Evolutionary conservation across 30 jellyfish, hydroid and myxozoan species (phyloP).

Genomic region (Catostylus mosaicus): DNA sequence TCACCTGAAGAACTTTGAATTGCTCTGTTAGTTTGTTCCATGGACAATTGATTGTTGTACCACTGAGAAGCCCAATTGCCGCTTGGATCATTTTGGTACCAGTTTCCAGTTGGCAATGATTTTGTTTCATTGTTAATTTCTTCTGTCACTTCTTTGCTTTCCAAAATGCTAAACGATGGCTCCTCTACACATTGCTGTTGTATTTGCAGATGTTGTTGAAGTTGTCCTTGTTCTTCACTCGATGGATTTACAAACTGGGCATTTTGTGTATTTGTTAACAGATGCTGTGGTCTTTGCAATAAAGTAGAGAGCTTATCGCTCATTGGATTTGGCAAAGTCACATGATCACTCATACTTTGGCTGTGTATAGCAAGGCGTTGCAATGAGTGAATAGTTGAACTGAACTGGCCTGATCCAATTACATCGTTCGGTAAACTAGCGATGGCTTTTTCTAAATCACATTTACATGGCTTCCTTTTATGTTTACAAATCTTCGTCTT

Average conservation of each 20-base stretch:
- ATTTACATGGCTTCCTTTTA: constrained; percentile 50
- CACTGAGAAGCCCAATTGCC: background rate
- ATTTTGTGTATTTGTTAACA: background rate
- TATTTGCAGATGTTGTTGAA: background rate
- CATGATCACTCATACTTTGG: background rate
- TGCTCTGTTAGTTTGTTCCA: no score
- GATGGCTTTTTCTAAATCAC: constrained; percentile 4
- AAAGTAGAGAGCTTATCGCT: background rate
- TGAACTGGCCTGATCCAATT: background rate
- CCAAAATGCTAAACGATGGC: constrained; percentile 45
- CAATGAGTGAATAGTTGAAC: background rate
- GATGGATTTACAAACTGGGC: background rate
- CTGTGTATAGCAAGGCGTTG: constrained; percentile 1
- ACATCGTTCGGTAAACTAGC: background rate
- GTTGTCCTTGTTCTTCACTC: background rate
- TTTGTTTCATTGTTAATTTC: background rate
- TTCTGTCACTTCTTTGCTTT: constrained; percentile 40
- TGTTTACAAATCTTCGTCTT: constrained; percentile 15
- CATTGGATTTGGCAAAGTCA: background rate
- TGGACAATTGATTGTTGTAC: no score
- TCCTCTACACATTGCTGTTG: no score
- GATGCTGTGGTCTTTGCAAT: background rate
- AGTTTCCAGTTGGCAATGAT: background rate
- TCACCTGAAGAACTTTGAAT: no score
- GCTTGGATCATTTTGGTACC: background rate